Percentiles rank a stretch among this genome's conserved stretches.
These are phyloP conservation scores for Oscheius myriophilus DNA, from an alignment of 2,888 invertebrate genomes.

Conservation along the genomic window DNA sequence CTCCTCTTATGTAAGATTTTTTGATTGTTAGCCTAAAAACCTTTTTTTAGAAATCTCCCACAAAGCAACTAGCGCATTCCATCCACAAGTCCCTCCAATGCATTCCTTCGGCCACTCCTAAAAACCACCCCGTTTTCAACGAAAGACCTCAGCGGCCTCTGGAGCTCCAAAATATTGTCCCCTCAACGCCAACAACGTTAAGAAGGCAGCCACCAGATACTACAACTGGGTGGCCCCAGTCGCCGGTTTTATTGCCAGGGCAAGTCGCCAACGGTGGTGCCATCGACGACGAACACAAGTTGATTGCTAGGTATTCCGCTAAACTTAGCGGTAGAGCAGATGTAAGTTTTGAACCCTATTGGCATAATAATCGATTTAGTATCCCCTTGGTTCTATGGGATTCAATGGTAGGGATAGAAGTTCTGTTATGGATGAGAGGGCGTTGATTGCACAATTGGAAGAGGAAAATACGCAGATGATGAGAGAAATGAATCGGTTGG, in stretches of 20 bases:
- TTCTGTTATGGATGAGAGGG: conserved; percentile 50
- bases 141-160: conserved; percentile 82
- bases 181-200: conserved; percentile 74
- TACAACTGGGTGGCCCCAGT: conserved; percentile 42
- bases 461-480: conserved; percentile 70
- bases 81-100: conserved; percentile 95
- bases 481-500: conserved; percentile 67
- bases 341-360: conserved; percentile 56
- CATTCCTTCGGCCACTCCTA: conserved; percentile 78
- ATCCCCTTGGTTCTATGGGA: conserved; percentile 30
- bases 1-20: conserved; percentile 84
- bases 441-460: conserved; percentile 68
- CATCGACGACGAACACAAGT: conserved; percentile 74
- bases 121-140: conserved; percentile 57
- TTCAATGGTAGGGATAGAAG: conserved; percentile 13
- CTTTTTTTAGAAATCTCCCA: conserved; percentile 85
- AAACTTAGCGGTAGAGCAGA: conserved; percentile 82
- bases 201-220: conserved; percentile 45
- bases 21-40: not conserved
- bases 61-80: conserved; percentile 91
- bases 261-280: conserved; percentile 62
- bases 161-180: conserved; percentile 95
- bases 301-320: conserved; percentile 96
- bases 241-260: conserved; percentile 63
- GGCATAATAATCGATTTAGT: conserved; percentile 37